A percentile compares a stretch with the other conserved stretches of the same genome.
These are phyloP conservation scores for Acheta domesticus DNA, from an alignment of 2,888 invertebrate species.

Conservation along the genomic window DNA sequence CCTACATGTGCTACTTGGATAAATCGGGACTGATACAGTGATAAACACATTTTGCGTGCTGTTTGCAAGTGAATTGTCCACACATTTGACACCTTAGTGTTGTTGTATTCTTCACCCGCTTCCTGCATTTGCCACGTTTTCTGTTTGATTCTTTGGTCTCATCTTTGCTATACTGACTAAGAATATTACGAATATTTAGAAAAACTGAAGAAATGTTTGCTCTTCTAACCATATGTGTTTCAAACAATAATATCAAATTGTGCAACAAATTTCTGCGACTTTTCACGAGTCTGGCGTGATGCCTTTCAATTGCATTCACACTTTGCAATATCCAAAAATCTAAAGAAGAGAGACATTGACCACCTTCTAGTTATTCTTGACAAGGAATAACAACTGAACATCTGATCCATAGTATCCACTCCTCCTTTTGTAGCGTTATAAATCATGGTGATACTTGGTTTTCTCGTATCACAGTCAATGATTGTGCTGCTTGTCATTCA, in stretches of 20 bases:
- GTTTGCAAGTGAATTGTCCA: background rate
- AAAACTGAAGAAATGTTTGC: background rate
- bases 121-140: background rate
- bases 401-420: slow-evolving; percentile 36
- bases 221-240: background rate
- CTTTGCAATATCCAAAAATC: slow-evolving; percentile 34
- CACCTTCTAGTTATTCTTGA: slow-evolving; percentile 33
- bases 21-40: too few relatives aligned
- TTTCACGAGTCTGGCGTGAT: background rate
- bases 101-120: background rate
- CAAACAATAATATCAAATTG: background rate
- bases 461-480: slow-evolving; percentile 26
- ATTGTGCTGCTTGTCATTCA: slow-evolving; percentile 32
- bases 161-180: background rate
- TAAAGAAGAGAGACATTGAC: slow-evolving; percentile 30
- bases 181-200: background rate
- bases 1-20: too few relatives aligned
- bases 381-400: slow-evolving; percentile 35
- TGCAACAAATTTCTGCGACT: background rate
- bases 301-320: background rate
- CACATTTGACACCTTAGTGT: background rate
- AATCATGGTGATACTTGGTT: slow-evolving; percentile 35
- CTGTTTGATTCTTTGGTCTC: background rate
- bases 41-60: background rate
- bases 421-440: slow-evolving; percentile 34